Conservation (phyloP, 92 coral and sea anemone genomes). For the Palythoa heliodiscus region DNA sequence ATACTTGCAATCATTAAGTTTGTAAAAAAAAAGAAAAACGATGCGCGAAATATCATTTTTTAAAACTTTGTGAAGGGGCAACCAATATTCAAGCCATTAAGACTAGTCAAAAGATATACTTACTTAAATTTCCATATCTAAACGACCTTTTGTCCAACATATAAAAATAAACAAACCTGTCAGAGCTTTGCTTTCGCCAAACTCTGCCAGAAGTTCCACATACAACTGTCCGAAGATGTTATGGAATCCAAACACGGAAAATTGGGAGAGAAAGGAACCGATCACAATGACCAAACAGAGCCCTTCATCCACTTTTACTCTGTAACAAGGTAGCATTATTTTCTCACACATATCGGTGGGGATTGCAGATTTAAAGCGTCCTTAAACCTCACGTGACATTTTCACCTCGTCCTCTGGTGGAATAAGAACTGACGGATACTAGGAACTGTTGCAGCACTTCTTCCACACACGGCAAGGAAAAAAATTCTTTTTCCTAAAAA, state of each 20-base stretch:
- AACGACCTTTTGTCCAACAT: too few relatives aligned
- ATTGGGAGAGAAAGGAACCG: constrained; percentile 22
- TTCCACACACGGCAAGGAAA: neutral
- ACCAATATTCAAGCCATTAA: too few relatives aligned
- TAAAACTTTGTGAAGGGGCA: too few relatives aligned
- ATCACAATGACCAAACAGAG: constrained; percentile 14
- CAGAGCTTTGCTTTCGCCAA: constrained; percentile 26
- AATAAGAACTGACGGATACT: neutral
- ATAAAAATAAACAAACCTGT: neutral
- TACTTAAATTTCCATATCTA: too few relatives aligned
- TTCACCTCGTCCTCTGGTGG: neutral
- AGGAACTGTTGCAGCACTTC: neutral
- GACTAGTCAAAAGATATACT: too few relatives aligned
- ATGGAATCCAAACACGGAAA: constrained; percentile 24
- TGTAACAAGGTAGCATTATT: neutral
- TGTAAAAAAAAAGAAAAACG: too few relatives aligned
- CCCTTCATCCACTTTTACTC: constrained; percentile 14
- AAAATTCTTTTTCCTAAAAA: neutral
- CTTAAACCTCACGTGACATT: neutral
- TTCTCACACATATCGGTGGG: neutral
- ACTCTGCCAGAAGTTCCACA: constrained; percentile 24
- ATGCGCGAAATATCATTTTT: too few relatives aligned
- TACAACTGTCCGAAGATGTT: constrained; percentile 34
- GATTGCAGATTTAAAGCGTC: neutral
- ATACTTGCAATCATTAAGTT: too few relatives aligned